Base-by-base conservation (phyloP, 2,113 vertebrate species). In the Archocentrus centrarchus region DNA sequence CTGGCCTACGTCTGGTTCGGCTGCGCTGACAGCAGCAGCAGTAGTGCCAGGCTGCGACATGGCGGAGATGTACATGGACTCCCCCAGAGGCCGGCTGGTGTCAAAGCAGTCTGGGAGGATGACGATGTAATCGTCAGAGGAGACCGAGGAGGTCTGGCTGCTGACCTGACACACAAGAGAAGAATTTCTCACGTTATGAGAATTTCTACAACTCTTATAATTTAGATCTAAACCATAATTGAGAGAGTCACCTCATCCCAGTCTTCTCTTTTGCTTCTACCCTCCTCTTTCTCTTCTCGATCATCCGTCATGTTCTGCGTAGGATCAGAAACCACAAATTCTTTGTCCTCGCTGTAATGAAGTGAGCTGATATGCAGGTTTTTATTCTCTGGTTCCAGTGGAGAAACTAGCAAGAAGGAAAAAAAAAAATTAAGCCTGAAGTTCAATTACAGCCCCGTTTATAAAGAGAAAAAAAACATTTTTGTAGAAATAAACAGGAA, bases 31-130 rank as follows among this genome's bases (percentile, higher is more conserved):
- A 4, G n/a, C 93, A 3, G 92, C 81, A 1, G 92, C 83, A 0
- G 11, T 93, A 2, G 93, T 44, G 57, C 94, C 97, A 5, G 96
- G 93, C 92, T 98, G 97, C 2, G 97, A 98, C 92, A 98, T 95
- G 11, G 98, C 97, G 0, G 98, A 98, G 92, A 97, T 98, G 62
- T 98, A 99, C 97, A 98, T 97, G 80, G 98, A 99, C 86, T 98
- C 97, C 15, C 96, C 97, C 59, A 99, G 93, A 3, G 98, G 98
- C 37, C 98, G 97, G 81, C 96, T 98, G 77, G 97, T 99, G 91
- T 99, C 98, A 59, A 99, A 99, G 94, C 98, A 99, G 93, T 99
- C 98, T 0, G 98, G 98, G 66, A 99, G 96, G 88, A 99, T 96
- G 5, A 99, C 97, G 91, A 98, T 97, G 86, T 98, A 99, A 87